Percentiles rank a stretch among this genome's conserved stretches.
These are phyloP conservation scores for Subanguina moxae DNA, from an alignment of 1,140 invertebrate genomes.

Conservation along the genomic window DNA sequence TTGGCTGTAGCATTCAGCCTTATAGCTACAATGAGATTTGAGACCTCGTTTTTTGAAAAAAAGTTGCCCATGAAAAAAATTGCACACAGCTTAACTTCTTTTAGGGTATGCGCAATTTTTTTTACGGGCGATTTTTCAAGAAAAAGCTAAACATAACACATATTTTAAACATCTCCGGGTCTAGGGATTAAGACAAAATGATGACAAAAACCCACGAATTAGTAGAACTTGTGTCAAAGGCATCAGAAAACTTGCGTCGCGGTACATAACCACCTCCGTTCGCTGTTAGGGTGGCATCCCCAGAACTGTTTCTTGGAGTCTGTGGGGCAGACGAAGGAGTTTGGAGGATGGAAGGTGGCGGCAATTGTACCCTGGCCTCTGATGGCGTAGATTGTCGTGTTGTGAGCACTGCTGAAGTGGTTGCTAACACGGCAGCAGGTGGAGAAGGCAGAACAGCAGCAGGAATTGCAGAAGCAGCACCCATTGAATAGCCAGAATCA, in stretches of 20 bases:
- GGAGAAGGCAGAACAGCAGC: neutral
- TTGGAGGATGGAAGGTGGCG: neutral
- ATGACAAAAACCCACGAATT: neutral
- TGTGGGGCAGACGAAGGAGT: conserved; percentile 1
- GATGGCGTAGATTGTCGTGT: neutral
- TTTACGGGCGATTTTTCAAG: no score
- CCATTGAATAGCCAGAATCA: neutral
- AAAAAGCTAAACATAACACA: no score
- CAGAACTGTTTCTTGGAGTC: neutral
- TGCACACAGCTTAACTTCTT: no score
- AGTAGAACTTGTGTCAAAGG: neutral
- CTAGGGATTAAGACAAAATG: no score
- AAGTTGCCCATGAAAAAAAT: no score
- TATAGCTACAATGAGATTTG: no score
- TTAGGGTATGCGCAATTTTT: no score
- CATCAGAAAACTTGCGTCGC: conserved; percentile 1
- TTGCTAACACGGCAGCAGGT: no score
- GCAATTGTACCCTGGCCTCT: neutral
- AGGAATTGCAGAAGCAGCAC: neutral
- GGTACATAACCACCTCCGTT: neutral
- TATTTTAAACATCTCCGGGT: no score
- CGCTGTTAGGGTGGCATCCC: neutral
- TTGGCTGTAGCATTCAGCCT: no score
- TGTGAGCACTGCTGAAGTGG: neutral
- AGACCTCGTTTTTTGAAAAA: no score